Conservation (phyloP, 2,888 invertebrate species). For the Epinotia nisella region DNA sequence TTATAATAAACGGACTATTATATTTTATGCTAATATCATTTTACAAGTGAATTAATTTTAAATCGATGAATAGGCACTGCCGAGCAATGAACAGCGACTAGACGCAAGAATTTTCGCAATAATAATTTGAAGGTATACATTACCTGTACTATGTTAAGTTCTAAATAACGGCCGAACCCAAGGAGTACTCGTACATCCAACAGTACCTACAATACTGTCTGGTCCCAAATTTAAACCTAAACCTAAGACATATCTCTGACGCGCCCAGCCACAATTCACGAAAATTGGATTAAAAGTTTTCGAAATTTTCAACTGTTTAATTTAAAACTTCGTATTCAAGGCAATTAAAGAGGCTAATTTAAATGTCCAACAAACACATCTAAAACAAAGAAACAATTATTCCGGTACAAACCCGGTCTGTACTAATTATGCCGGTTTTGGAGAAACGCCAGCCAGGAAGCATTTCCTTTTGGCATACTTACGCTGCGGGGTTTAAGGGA, state of each 20-base stretch:
- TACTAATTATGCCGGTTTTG: constrained; percentile 49
- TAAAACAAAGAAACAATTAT: constrained; percentile 50
- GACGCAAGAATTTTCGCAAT: neutral
- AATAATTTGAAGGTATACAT: neutral
- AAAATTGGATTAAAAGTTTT: constrained; percentile 23
- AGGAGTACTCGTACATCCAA: neutral
- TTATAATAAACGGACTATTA: too few species aligned
- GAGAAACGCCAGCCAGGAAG: constrained; percentile 45
- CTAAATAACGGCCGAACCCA: neutral
- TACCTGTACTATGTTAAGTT: neutral
- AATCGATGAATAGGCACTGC: neutral
- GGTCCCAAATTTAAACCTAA: constrained; percentile 9
- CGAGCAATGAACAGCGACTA: too few species aligned
- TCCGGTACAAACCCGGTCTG: constrained; percentile 43
- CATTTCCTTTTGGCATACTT: constrained; percentile 36
- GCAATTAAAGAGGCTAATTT: constrained; percentile 45
- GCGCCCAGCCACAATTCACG: constrained; percentile 9
- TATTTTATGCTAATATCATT: too few species aligned
- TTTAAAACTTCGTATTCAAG: constrained; percentile 34
- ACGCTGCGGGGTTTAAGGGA: constrained; percentile 27
- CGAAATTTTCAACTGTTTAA: constrained; percentile 29
- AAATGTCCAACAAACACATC: constrained; percentile 47
- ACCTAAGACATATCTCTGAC: neutral
- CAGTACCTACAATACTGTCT: constrained; percentile 2
- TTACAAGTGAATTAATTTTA: neutral